Percentiles rank a stretch among this genome's conserved stretches.
phyloP scores from a whole-genome alignment of 2,113 vertebrate species.

The Aphyosemion australe region DNA sequence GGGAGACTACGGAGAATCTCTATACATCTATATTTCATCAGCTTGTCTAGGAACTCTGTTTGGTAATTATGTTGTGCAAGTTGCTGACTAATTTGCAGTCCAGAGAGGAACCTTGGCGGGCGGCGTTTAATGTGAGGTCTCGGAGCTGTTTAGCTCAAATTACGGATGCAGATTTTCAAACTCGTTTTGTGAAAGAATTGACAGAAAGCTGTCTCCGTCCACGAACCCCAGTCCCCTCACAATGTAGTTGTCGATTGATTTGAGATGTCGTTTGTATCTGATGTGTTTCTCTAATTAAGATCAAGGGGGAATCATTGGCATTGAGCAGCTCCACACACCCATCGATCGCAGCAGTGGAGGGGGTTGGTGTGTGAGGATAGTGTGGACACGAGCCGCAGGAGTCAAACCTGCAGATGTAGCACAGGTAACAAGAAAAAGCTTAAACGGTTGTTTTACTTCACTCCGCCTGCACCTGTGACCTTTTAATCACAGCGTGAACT shows the following conservation, averaged over 20 bases:
- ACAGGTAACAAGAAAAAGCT: background rate
- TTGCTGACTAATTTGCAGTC: slow-evolving; percentile 67
- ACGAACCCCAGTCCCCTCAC: slow-evolving; percentile 75
- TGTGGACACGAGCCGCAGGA: slow-evolving; percentile 66
- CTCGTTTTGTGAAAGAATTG: slow-evolving; percentile 22
- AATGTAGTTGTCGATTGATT: slow-evolving; percentile 86
- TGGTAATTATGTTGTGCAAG: slow-evolving; percentile 62
- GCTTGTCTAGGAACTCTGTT: slow-evolving; percentile 39
- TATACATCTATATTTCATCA: slow-evolving; percentile 66
- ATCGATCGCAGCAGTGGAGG: slow-evolving; percentile 87
- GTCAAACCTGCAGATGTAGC: slow-evolving; percentile 20
- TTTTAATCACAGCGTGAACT: background rate
- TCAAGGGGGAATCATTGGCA: slow-evolving; percentile 93
- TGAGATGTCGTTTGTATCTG: slow-evolving; percentile 94
- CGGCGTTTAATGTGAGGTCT: slow-evolving; percentile 39
- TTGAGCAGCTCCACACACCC: slow-evolving; percentile 89
- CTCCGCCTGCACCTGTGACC: background rate
- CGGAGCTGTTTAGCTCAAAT: slow-evolving; percentile 66
- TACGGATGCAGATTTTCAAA: slow-evolving; percentile 12
- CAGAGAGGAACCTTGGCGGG: slow-evolving; percentile 57
- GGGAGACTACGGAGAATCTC: slow-evolving; percentile 25
- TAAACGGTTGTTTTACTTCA: background rate
- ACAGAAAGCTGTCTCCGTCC: slow-evolving; percentile 80
- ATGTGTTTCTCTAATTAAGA: slow-evolving; percentile 99
- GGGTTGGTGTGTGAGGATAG: slow-evolving; percentile 81